Base-by-base conservation (phyloP, 2,888 invertebrate genomes). In the Trissoscelio sp. region DNA sequence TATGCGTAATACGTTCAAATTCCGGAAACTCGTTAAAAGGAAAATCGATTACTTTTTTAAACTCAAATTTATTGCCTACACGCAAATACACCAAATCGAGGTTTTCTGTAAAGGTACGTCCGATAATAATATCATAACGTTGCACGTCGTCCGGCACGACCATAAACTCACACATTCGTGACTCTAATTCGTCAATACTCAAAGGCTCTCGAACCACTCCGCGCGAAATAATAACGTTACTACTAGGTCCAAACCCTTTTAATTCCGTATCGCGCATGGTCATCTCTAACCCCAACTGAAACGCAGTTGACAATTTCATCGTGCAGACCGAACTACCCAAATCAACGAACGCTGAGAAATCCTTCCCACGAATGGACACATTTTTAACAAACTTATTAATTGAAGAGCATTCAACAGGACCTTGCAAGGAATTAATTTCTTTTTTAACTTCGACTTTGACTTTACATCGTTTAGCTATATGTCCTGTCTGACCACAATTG, bases 261-360 rank as follows among this genome's bases (percentile, higher is more conserved):
- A 64, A 46, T 18, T 64, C 44, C 0, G 51, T 44, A 39, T 14
- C 39, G 0, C 14, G 16, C 4, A 12, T 20, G 4, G 28, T 42
- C 4, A 72, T 28, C 0, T 53, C 28, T 14, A 67, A 69, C 20
- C 60, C 53, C 1, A 31, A 42, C 22, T 34, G 12, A 6, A 66
- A 28, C 5, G 55, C 67, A 7, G 34, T 37, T 11, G 62, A 53
- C 12, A 53, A 31, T 60, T 53, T 64, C 11, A 73, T 62, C 0
- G 73, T 79, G 24, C 67, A 73, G 1, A 73, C 55, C 3, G 79
- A 60, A 2, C 70, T 70, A 5, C 67, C 73, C 44, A 67, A 39
- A 11, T 79, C 73, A 11, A 79, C 48, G 16, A 64, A 64, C 3
- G 79, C 70, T 3, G 31, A 7, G 1, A 42, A 3, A 9, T 7